Evolutionary conservation across 2,113 vertebrate species (phyloP), one percentile per base, ranked within the genome.

Genomic region (Leptodactylus fuscus): DNA sequence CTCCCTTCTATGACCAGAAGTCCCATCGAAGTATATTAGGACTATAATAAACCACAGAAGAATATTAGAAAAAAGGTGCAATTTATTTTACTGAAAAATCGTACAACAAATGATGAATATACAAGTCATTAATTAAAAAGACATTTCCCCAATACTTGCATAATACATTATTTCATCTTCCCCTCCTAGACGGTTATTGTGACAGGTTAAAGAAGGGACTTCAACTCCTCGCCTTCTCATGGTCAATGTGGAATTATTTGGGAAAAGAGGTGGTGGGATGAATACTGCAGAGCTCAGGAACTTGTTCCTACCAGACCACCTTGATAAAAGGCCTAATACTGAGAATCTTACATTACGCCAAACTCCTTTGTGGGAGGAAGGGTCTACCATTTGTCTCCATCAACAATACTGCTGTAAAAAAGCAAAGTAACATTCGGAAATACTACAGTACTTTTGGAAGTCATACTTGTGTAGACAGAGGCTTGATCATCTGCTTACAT

Each of bases 31-130:
- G n/a, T n/a, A n/a, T n/a, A n/a, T n/a, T n/a, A n/a, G n/a, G n/a
- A n/a, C n/a, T n/a, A 48, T 3, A 38, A 58, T 38, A 58, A 60
- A 79, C 11, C 22, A 60, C 22, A 13, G 34, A 8, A 9, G 51
- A 41, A 10, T 1, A 13, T 36, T 60, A 41, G 8, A 58, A 79
- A 77, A 85, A 85, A 85, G 41, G 83, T 79, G 58, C 83, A 79
- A 79, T 85, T 85, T 85, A 83, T 83, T 84, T 65, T 49, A 69
- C 79, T 85, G 79, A 80, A 85, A 85, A 85, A 85, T 85, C 76
- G 34, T 85, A 85, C 83, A 80, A 85, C 76, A 85, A 85, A 85
- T 60, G 44, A 58, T 58, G 83, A 85, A 71, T 70, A 80, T 80
- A 80, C 83, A 85, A 78, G 58, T 80, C 65, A 29, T 69, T 62